Evolutionary conservation across 2,888 invertebrate species (phyloP), one percentile per base, ranked within the genome.

Genomic region (Neoitamus cyanurus): DNA sequence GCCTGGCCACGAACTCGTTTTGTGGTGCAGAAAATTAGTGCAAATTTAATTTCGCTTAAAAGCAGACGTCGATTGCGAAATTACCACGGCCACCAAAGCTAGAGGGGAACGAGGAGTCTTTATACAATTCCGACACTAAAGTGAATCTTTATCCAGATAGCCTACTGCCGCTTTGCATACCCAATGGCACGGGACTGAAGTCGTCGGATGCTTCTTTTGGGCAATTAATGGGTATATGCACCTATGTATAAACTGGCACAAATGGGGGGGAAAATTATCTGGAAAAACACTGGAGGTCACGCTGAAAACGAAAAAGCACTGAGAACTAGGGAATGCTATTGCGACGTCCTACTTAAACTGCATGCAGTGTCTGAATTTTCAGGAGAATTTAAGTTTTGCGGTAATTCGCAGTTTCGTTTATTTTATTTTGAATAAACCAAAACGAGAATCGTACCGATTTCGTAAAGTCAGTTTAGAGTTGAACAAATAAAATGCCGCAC

Each of bases 1-100:
- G 78, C 11, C 25, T 30, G 30, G 25, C 31, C 28, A 48, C n/a
- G 77, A 46, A 37, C 30, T 78, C 28, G 13, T 28, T 77, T 58
- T 58, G 15, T 58, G 48, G 30, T 48, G 78, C 78, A 78, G n/a
- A n/a, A 78, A 78, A 78, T 78, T 78, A 58, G 78, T 78, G 78
- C 48, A 78, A 78, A 78, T 78, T 48, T 78, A 78, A 78, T 78
- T 78, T 78, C 30, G 34, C 28, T 78, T 78, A 78, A 58, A 78
- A n/a, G 28, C n/a, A 58, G 48, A 46, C 28, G 58, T 78, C 28
- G 31, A 77, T 77, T 77, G n/a, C 37, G 28, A 77, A 77, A 77
- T 42, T 58, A 31, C 78, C 78, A 15, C 30, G 1, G 31, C 58
- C 25, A n/a, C n/a, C n/a, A n/a, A n/a, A 4, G n/a, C n/a, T 31